Base-by-base conservation (phyloP, 1,140 invertebrate species). In the Cardiocondyla obscurior region DNA sequence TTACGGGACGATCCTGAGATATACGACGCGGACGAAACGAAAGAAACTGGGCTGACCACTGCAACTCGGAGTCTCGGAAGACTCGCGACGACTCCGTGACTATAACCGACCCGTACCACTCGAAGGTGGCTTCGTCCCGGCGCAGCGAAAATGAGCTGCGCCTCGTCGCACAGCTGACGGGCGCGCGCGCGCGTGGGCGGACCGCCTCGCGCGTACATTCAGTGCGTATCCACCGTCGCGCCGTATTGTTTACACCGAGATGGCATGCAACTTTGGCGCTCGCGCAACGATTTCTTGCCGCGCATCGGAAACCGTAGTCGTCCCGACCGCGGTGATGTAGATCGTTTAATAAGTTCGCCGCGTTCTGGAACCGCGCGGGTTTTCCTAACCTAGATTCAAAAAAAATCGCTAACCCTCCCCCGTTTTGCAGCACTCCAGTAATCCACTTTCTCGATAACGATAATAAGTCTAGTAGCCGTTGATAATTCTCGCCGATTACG, bases 131-230 rank as follows among this genome's bases (percentile, higher is more conserved):
- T 33, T 57, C 33, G 69, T 39, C 16, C 22, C n/a, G 53, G 73
- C 74, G 65, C 30, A 44, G 28, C 81, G 69, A 84, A n/a, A 86
- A 74, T 76, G 7, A 14, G 72, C 55, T 6, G 53, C 30, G 49
- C 14, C 14, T 46, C 64, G 44, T 5, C 64, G 60, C 82, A 83
- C 84, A 90, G 86, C 86, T 90, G 86, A 87, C 46, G 19, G 30
- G 39, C 19, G 36, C 86, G 83, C 65, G n/a, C 30, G 16, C 12
- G 16, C 8, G 33, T n/a, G n/a, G n/a, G n/a, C n/a, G n/a, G n/a
- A n/a, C n/a, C n/a, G n/a, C n/a, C 12, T 4, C 7, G 58, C 7
- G n/a, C 33, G 14, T 39, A 58, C 16, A 2, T 30, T 57, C 25
- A 28, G 49, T 55, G n/a, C 55, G 10, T 53, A 53, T 3, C 8